Base-by-base conservation (phyloP, 2,888 invertebrate species). In the Allolobophora icterica region DNA sequence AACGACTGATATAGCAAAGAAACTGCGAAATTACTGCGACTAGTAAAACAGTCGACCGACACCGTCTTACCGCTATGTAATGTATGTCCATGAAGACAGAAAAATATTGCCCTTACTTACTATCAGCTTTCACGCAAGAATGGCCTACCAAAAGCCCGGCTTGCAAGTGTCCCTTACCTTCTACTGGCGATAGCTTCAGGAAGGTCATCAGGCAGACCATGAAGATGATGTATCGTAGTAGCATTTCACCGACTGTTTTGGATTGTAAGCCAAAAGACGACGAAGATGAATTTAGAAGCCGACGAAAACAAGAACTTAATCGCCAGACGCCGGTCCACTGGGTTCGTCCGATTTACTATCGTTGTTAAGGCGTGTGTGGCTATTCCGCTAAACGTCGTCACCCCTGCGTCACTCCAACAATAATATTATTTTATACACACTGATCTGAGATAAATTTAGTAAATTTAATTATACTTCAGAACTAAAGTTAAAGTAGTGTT, bases 151-250 rank as follows among this genome's bases (percentile, higher is more conserved):
- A 30, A 6, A 71, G n/a, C 4, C 71, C 71, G 71, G 71, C 13
- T 71, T 71, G 71, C 71, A 71, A 71, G 71, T 71, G 71, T 71
- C n/a, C 71, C 71, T 71, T 71, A 71, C 71, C 71, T 71, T 71
- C 71, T n/a, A n/a, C 71, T 71, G 71, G 30, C 71, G 71, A 71
- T n/a, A n/a, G n/a, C n/a, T 71, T n/a, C 71, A 71, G n/a, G n/a
- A 71, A 71, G 71, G 71, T 71, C 71, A n/a, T 71, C 30, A 71
- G 30, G 8, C 71, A 71, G 71, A 71, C n/a, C 30, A 71, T 4
- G 71, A 11, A 71, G 30, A 71, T 0, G n/a, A 71, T 71, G 71
- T n/a, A 71, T 71, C 71, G 71, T n/a, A 71, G 71, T n/a, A n/a
- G 71, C 71, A 71, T 71, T 71, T 71, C 71, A 71, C 71, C 71